Evolutionary conservation across 2,797 vertebrate species (phyloP).

Genomic region (Notolabrus celidotus): DNA sequence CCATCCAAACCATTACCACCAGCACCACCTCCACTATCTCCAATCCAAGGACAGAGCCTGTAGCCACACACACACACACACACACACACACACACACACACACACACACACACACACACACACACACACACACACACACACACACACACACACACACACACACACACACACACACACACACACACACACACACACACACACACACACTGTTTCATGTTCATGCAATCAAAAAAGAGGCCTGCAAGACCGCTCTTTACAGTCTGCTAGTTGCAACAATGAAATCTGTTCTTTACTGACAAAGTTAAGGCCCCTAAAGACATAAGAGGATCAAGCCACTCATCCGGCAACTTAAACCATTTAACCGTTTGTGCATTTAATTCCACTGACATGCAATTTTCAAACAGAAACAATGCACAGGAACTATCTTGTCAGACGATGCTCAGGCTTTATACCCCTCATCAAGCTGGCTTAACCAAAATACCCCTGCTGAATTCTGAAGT

Average conservation of each 20-base stretch:
- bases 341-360: constrained; percentile 85
- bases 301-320: constrained; percentile 74
- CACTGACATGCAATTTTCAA: constrained; percentile 71
- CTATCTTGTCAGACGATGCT: constrained; percentile 55
- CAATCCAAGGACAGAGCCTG: constrained; percentile 61
- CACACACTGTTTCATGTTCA: constrained; percentile 21
- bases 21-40: constrained; percentile 20
- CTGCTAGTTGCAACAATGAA: constrained; percentile 72
- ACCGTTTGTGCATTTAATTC: constrained; percentile 81
- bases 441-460: constrained; percentile 55
- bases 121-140: constrained; percentile 7
- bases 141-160: neutral
- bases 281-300: constrained; percentile 74
- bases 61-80: constrained; percentile 10
- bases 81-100: neutral
- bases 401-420: constrained; percentile 61
- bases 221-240: constrained; percentile 50
- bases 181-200: constrained; percentile 26
- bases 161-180: too few species aligned
- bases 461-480: constrained; percentile 53
- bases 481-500: constrained; percentile 40
- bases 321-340: constrained; percentile 82
- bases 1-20: constrained; percentile 60
- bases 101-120: constrained; percentile 21
- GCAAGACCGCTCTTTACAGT: constrained; percentile 63